phyloP scores from a whole-genome alignment of 2,888 invertebrate species.

The Protodeltote pygarga region DNA sequence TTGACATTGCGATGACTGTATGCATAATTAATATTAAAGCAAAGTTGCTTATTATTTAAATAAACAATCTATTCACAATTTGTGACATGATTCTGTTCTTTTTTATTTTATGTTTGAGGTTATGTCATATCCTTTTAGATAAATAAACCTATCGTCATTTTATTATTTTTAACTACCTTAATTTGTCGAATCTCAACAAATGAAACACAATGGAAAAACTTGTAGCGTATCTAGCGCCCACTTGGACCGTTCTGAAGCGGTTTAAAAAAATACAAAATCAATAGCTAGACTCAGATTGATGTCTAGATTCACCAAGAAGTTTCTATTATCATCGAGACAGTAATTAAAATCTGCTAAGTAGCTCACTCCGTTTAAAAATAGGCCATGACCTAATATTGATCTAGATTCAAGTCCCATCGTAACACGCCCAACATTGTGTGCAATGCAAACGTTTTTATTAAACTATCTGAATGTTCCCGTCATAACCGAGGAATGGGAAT shows the following conservation, averaged over 20 bases:
- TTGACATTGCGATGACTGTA: slow-evolving; percentile 22
- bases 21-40: slow-evolving; percentile 7
- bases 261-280: not conserved
- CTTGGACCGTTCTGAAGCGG: too few species aligned
- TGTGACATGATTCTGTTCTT: too few species aligned
- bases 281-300: not conserved
- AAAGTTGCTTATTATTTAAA: slow-evolving; percentile 2
- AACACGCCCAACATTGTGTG: slow-evolving; percentile 43
- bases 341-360: slow-evolving; percentile 40
- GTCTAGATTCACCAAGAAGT: not conserved
- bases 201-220: too few species aligned
- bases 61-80: too few species aligned
- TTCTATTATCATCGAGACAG: slow-evolving; percentile 26
- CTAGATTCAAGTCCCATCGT: slow-evolving; percentile 54
- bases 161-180: too few species aligned
- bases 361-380: slow-evolving; percentile 55
- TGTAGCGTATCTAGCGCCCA: too few species aligned
- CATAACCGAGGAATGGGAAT: slow-evolving; percentile 16
- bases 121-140: too few species aligned
- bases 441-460: slow-evolving; percentile 41
- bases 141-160: too few species aligned
- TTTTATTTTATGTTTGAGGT: too few species aligned
- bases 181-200: too few species aligned
- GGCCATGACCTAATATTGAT: slow-evolving; percentile 68
- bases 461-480: slow-evolving; percentile 13